phyloP scores from a whole-genome alignment of 2,888 invertebrate species.

The Gandaritis pyraliata region DNA sequence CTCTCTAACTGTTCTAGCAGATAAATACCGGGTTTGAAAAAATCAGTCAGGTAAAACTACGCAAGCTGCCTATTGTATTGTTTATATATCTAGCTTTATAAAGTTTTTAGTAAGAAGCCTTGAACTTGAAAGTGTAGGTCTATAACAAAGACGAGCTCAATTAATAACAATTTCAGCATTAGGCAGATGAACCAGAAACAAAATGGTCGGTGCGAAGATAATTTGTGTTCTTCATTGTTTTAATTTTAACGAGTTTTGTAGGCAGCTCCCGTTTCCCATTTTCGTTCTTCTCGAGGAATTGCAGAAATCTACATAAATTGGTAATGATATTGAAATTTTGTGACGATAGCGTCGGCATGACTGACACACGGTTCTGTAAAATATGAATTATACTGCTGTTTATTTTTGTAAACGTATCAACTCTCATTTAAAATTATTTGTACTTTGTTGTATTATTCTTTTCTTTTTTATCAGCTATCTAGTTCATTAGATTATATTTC shows the following conservation, averaged over 20 bases:
- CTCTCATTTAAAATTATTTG: no score
- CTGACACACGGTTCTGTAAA: constrained; percentile 2
- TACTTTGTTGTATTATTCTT: no score
- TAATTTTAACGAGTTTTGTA: constrained; percentile 26
- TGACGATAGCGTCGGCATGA: background rate
- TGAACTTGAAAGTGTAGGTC: constrained; percentile 1
- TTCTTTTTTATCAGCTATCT: no score
- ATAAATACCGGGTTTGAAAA: no score
- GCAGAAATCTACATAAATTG: constrained; percentile 19
- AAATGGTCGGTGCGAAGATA: constrained; percentile 15
- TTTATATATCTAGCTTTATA: background rate
- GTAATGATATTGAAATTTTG: constrained; percentile 22
- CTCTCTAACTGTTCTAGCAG: no score
- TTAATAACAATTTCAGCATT: constrained; percentile 16
- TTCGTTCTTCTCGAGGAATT: constrained; percentile 14
- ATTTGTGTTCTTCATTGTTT: constrained; percentile 23
- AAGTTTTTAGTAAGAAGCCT: background rate
- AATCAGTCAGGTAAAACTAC: no score
- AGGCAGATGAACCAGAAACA: constrained; percentile 20
- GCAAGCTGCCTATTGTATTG: no score
- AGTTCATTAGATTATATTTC: no score
- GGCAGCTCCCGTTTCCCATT: constrained; percentile 13
- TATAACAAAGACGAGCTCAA: constrained; percentile 1
- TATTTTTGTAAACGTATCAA: no score
- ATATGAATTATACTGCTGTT: no score